Percentiles rank a stretch among this genome's conserved stretches.
Evolutionary conservation across 2,113 vertebrate genomes (phyloP).

Genomic region (Scartelaos histophorus): DNA sequence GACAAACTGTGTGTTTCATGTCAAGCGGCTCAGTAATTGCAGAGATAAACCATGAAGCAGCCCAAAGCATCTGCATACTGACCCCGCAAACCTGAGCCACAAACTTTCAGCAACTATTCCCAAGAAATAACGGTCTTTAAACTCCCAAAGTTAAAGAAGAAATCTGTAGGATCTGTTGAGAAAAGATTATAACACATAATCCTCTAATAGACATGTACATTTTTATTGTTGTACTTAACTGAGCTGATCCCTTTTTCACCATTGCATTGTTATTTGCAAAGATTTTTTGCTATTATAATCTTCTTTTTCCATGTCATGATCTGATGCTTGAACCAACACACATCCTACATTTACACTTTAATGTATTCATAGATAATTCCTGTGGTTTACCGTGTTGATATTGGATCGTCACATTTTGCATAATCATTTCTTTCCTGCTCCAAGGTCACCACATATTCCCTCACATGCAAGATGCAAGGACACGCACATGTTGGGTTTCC

Average conservation of each 20-base stretch:
- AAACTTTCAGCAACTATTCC: not conserved
- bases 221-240: too few species aligned
- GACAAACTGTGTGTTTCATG: not conserved
- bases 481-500: too few species aligned
- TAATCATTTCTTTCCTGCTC: slow-evolving; percentile 42
- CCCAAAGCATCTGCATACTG: not conserved
- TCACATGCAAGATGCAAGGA: too few species aligned
- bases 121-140: not conserved
- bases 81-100: not conserved
- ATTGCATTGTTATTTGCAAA: not conserved
- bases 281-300: not conserved
- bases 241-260: not conserved
- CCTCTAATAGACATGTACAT: too few species aligned
- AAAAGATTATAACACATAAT: too few species aligned
- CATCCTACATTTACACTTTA: slow-evolving; percentile 27
- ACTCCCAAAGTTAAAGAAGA: not conserved
- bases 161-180: too few species aligned
- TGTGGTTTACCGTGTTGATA: slow-evolving; percentile 33
- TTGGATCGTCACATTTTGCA: slow-evolving; percentile 32
- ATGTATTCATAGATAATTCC: slow-evolving; percentile 43
- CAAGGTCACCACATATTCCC: slow-evolving; percentile 43
- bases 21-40: not conserved
- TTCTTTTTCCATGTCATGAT: not conserved
- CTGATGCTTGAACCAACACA: not conserved
- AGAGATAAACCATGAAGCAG: not conserved